Conservation (phyloP, 2,888 invertebrate genomes). For the Zaprionus obscuricornis region DNA sequence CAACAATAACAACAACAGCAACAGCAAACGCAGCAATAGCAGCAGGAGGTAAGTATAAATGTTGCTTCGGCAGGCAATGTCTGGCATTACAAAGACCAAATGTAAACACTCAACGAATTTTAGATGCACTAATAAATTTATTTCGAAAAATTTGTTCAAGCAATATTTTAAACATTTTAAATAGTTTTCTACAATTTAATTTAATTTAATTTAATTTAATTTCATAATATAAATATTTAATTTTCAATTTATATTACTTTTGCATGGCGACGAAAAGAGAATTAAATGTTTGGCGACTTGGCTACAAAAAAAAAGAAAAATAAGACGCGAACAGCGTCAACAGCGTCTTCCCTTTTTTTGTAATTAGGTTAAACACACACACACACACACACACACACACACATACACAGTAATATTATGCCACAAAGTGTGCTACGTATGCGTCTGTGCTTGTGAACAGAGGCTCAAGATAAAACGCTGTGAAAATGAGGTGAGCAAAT, state of each 20-base stretch:
- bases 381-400: constrained; percentile 59
- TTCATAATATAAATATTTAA: too few relatives aligned
- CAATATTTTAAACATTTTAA: too few relatives aligned
- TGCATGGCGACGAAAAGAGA: too few relatives aligned
- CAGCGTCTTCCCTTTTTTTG: constrained; percentile 23
- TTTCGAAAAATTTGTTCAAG: too few relatives aligned
- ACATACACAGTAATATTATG: too few relatives aligned
- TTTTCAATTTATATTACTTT: too few relatives aligned
- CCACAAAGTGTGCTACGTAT: neutral
- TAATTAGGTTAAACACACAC: constrained; percentile 74
- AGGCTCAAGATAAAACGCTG: constrained; percentile 59
- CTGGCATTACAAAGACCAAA: neutral
- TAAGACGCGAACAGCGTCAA: constrained; percentile 18
- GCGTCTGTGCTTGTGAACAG: constrained; percentile 19
- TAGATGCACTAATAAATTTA: too few relatives aligned
- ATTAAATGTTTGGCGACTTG: too few relatives aligned
- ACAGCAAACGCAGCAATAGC: constrained; percentile 10
- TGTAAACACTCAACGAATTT: neutral
- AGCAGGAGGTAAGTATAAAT: constrained; percentile 31
- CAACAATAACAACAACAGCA: too few relatives aligned
- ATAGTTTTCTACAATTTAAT: too few relatives aligned
- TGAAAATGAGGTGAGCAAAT: constrained; percentile 66
- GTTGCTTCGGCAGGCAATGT: constrained; percentile 17
- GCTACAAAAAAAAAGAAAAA: too few relatives aligned
- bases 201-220: too few relatives aligned